These are phyloP conservation scores for Chamaea fasciata DNA, from an alignment of 2,113 vertebrate species.

Conservation along the genomic window DNA sequence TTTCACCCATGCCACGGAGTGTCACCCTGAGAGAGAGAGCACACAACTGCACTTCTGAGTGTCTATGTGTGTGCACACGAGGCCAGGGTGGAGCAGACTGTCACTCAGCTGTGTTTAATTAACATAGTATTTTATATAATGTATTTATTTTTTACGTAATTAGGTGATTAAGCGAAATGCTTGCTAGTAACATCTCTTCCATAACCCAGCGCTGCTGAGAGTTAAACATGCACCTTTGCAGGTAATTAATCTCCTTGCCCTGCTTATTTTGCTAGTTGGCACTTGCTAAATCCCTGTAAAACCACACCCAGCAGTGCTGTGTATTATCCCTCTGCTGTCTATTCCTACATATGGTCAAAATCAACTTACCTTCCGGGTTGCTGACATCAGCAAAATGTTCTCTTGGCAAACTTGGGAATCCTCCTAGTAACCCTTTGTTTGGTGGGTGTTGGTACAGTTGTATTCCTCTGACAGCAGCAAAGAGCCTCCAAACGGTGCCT, in stretches of 20 bases:
- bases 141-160: conserved; percentile 63
- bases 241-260: conserved; percentile 76
- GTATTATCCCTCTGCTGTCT: conserved; percentile 71
- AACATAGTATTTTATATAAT: conserved; percentile 62
- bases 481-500: not conserved
- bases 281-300: conserved; percentile 75
- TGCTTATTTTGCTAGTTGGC: conserved; percentile 76
- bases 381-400: conserved; percentile 74
- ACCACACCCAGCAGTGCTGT: conserved; percentile 75
- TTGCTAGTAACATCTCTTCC: conserved; percentile 52
- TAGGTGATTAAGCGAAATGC: conserved; percentile 57
- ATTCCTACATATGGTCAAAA: conserved; percentile 81
- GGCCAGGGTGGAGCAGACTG: conserved; percentile 44
- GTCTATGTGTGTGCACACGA: not conserved
- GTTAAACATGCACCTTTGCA: conserved; percentile 70
- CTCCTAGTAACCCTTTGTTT: conserved; percentile 76
- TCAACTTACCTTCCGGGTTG: conserved; percentile 74
- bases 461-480: conserved; percentile 46
- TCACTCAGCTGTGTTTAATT: conserved; percentile 60
- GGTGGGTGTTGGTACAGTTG: conserved; percentile 46
- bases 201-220: conserved; percentile 2
- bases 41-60: not conserved
- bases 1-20: not conserved
- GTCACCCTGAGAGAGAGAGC: not conserved
- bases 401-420: conserved; percentile 63